Percentiles rank a stretch among this genome's conserved stretches.
These are phyloP conservation scores for Pteruthius melanotis DNA, from an alignment of 2,113 vertebrate genomes.

Conservation along the genomic window DNA sequence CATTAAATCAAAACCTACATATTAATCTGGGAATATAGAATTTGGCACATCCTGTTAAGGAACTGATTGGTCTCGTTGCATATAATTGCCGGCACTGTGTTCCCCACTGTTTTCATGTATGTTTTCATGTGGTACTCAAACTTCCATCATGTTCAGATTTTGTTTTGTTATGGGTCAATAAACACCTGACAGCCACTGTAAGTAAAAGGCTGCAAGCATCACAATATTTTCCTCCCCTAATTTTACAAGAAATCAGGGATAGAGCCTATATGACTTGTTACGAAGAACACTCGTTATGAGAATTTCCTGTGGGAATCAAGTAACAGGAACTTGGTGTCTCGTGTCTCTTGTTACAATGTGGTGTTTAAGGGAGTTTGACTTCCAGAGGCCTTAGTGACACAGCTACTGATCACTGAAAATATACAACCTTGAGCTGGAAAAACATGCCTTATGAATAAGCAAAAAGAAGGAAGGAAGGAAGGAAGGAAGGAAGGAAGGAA, in stretches of 20 bases:
- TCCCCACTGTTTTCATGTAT: background rate
- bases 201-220: background rate
- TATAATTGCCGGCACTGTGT: background rate
- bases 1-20: background rate
- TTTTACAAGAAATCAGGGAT: background rate
- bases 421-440: background rate
- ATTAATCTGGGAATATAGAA: background rate
- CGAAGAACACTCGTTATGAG: background rate
- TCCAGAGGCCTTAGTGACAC: background rate
- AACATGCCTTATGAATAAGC: background rate
- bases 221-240: background rate
- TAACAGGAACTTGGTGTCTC: background rate
- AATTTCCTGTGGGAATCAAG: background rate
- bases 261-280: background rate
- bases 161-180: background rate
- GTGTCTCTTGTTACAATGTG: background rate
- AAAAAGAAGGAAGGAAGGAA: too few species aligned
- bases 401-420: background rate
- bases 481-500: too few species aligned
- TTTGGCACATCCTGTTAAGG: background rate
- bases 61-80: background rate
- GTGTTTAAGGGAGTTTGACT: background rate
- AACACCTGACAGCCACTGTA: rapidly evolving
- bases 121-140: background rate
- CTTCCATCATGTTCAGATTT: background rate